A percentile compares a stretch with the other conserved stretches of the same genome.
These are phyloP conservation scores for Drosophila insularis DNA, from an alignment of 1,140 invertebrate genomes.

Conservation along the genomic window DNA sequence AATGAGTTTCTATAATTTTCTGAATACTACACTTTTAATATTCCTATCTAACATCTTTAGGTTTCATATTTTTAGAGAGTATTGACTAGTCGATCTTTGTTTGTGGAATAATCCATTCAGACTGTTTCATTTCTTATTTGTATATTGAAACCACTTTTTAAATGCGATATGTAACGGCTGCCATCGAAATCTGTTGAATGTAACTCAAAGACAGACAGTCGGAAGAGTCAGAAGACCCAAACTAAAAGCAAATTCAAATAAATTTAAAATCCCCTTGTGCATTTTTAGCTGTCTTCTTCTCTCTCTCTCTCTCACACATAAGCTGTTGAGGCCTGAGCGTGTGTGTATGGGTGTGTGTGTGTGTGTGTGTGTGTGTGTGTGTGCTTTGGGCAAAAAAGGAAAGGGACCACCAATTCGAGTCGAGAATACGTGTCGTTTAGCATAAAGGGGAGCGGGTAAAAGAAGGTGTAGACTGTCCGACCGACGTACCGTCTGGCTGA, in stretches of 20 bases:
- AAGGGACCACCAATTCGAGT: constrained; percentile 26
- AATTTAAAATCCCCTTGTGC: constrained; percentile 80
- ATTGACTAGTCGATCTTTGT: constrained; percentile 13
- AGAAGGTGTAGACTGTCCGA: constrained; percentile 8
- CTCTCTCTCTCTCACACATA: constrained; percentile 19
- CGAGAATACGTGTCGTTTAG: constrained; percentile 69
- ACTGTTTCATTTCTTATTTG: constrained; percentile 32
- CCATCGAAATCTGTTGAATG: constrained; percentile 79
- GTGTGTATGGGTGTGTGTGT: constrained; percentile 5
- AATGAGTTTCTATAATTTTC: too few relatives aligned
- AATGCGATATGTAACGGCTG: constrained; percentile 77
- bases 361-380: constrained; percentile 2
- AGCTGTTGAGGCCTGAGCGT: constrained; percentile 35
- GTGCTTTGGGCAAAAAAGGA: constrained; percentile 15
- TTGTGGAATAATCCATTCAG: background rate
- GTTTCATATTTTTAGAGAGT: background rate
- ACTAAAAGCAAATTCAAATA: constrained; percentile 82
- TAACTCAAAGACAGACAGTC: constrained; percentile 40
- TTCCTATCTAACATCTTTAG: background rate
- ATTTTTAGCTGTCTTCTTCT: constrained; percentile 70
- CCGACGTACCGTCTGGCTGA: constrained; percentile 4
- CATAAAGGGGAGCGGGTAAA: constrained; percentile 54
- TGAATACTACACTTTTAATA: too few relatives aligned
- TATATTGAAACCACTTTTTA: constrained; percentile 74
- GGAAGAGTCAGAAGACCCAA: constrained; percentile 36